Conservation (phyloP, 2,888 invertebrate species). For the Vesta saturnalis region DNA sequence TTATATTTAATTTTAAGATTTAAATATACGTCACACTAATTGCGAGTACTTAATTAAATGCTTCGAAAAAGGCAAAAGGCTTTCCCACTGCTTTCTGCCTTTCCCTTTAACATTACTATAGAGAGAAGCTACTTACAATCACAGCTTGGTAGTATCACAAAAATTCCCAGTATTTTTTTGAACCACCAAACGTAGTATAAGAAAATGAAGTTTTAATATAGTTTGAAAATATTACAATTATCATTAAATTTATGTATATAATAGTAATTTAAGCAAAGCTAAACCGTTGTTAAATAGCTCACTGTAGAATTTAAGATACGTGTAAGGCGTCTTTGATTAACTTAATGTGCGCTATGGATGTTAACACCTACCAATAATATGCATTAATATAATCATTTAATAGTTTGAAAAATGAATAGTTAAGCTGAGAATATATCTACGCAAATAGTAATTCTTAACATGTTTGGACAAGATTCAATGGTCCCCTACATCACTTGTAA, state of each 20-base stretch:
- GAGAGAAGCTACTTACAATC: constrained; percentile 55
- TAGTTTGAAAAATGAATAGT: not conserved
- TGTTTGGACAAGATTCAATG: constrained; percentile 59
- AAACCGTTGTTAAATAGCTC: constrained; percentile 23
- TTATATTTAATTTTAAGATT: constrained; percentile 20
- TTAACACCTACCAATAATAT: constrained; percentile 5
- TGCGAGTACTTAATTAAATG: constrained; percentile 30
- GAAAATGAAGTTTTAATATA: constrained; percentile 28
- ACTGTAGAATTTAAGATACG: constrained; percentile 26
- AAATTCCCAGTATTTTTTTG: constrained; percentile 62
- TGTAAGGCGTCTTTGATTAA: constrained; percentile 24
- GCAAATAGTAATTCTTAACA: constrained; percentile 48
- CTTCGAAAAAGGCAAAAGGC: constrained; percentile 56
- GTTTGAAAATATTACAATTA: constrained; percentile 6
- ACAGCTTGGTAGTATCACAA: constrained; percentile 63
- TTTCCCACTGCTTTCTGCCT: constrained; percentile 61
- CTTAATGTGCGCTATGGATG: constrained; percentile 22
- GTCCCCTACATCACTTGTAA: constrained; percentile 61
- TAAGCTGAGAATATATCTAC: constrained; percentile 19
- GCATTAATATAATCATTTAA: constrained; percentile 13
- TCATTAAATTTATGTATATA: constrained; percentile 18
- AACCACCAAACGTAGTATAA: constrained; percentile 60
- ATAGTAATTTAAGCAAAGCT: constrained; percentile 27
- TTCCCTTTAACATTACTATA: constrained; percentile 47
- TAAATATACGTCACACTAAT: constrained; percentile 27